Conservation (phyloP, 2,888 invertebrate species). For the Hedychridium roseum region DNA sequence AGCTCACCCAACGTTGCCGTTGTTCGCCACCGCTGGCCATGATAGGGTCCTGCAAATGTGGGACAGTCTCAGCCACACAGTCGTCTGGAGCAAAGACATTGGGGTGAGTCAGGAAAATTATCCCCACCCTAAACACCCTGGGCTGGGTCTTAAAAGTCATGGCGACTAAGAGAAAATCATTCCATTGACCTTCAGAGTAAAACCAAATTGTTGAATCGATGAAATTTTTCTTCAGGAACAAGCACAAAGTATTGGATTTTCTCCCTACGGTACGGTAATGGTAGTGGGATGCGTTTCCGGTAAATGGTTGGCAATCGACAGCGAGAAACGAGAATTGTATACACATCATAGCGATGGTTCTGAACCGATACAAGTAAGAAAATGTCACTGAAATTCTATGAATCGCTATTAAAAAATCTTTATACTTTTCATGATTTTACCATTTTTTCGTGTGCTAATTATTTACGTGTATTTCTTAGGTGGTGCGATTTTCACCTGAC, state of each 20-base stretch:
- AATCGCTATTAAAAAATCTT: neutral
- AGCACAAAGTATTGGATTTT: constrained; percentile 84
- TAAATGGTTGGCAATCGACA: constrained; percentile 85
- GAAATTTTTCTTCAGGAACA: constrained; percentile 72
- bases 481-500: constrained; percentile 81
- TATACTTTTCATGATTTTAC: neutral
- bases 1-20: constrained; percentile 80
- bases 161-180: no score
- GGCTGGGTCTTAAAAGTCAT: no score
- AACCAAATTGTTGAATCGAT: neutral
- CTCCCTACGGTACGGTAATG: constrained; percentile 77
- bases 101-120: no score
- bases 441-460: neutral
- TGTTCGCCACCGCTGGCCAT: constrained; percentile 87
- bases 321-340: constrained; percentile 77
- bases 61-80: constrained; percentile 87
- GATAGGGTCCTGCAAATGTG: constrained; percentile 84
- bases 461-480: constrained; percentile 67
- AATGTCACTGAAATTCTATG: neutral
- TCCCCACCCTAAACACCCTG: no score
- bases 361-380: constrained; percentile 66
- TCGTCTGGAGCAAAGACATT: constrained; percentile 91
- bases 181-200: neutral
- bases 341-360: constrained; percentile 75
- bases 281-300: constrained; percentile 82